Evolutionary conservation across 2,113 vertebrate species (phyloP).

Genomic region (Oreocharis arfaki): DNA sequence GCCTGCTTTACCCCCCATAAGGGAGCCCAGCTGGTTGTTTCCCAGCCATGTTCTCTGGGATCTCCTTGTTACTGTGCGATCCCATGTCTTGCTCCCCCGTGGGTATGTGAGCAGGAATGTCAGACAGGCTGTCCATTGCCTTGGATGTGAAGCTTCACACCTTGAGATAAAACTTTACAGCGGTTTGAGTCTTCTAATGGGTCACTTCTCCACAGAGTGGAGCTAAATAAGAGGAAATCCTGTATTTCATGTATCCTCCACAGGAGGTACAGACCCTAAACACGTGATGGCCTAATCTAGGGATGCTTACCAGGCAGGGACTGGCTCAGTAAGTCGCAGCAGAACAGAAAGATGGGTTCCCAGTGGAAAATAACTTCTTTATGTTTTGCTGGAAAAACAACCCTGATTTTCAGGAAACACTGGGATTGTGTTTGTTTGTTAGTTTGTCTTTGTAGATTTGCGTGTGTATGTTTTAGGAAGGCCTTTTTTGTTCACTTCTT

Average conservation of each 20-base stretch:
- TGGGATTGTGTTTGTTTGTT: not conserved
- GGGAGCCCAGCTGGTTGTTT: not conserved
- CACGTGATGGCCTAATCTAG: not conserved
- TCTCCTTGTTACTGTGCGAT: not conserved
- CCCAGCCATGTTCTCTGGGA: not conserved
- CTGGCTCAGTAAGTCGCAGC: not conserved
- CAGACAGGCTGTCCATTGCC: not conserved
- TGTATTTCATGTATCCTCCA: not conserved
- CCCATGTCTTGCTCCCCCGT: not conserved
- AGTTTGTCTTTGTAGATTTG: not conserved
- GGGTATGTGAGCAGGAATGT: not conserved
- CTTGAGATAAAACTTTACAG: not conserved
- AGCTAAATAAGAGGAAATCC: not conserved
- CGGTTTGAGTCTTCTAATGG: not conserved
- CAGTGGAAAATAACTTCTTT: not conserved
- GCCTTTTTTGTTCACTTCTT: not conserved
- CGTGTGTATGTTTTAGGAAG: not conserved
- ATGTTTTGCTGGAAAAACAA: not conserved
- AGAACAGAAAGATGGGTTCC: not conserved
- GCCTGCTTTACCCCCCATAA: not conserved
- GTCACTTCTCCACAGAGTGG: not conserved
- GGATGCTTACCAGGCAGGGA: not conserved
- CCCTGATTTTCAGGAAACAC: not conserved
- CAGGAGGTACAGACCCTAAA: not conserved
- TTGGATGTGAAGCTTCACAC: not conserved